A percentile compares a stretch with the other conserved stretches of the same genome.
These are phyloP conservation scores for Chaetogeoica ovagalla DNA, from an alignment of 2,888 invertebrate genomes.

Conservation along the genomic window DNA sequence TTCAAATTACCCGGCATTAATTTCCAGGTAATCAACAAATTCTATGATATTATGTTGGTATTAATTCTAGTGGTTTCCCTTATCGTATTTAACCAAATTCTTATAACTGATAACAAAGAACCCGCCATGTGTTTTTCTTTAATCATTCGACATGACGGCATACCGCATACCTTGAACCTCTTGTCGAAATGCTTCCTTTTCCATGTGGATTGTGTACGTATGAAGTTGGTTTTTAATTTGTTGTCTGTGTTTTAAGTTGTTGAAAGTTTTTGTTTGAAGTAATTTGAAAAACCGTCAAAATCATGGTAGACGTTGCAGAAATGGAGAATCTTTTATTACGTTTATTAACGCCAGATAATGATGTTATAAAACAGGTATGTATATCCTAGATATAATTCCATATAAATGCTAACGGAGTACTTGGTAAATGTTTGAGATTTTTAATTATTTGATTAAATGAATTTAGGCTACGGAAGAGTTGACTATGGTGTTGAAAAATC, in stretches of 20 bases:
- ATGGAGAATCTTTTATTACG: slow-evolving; percentile 32
- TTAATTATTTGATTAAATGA: neutral
- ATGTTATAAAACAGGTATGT: slow-evolving; percentile 32
- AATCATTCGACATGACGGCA: neutral
- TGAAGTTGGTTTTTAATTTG: neutral
- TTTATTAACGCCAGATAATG: slow-evolving; percentile 30
- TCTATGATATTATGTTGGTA: too few species aligned
- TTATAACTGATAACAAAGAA: slow-evolving; percentile 19
- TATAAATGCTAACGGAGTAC: too few species aligned
- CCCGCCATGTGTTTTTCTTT: slow-evolving; percentile 20
- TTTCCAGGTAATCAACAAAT: too few species aligned
- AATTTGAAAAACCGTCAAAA: neutral
- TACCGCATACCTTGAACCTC: too few species aligned
- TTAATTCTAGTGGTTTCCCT: too few species aligned
- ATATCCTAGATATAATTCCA: neutral
- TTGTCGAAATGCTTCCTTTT: too few species aligned
- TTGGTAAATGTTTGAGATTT: neutral
- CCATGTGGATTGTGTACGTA: too few species aligned
- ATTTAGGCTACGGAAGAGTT: slow-evolving; percentile 42
- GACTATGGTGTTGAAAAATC: slow-evolving; percentile 24
- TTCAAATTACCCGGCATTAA: too few species aligned
- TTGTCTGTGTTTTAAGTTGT: too few species aligned
- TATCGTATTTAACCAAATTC: slow-evolving; percentile 25
- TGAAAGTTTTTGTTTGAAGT: neutral
- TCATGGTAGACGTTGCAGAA: neutral